phyloP scores from a whole-genome alignment of 2,888 invertebrate species.

The Hydrotaea diabolus region DNA sequence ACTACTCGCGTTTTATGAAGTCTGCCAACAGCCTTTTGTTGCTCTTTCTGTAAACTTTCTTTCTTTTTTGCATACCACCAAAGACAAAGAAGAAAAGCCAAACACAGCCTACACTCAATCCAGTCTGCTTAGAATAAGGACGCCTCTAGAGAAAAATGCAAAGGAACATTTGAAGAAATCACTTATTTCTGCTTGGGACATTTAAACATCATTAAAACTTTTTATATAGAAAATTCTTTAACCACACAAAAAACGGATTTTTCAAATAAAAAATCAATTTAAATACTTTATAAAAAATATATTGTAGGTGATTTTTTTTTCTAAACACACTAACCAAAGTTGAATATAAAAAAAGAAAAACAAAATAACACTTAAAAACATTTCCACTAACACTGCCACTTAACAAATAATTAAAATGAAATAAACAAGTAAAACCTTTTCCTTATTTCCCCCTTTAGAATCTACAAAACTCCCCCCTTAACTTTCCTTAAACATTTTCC shows the following conservation, averaged over 20 bases:
- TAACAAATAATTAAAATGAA: not conserved
- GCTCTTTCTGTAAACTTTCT: not conserved
- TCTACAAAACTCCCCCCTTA: not conserved
- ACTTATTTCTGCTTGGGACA: slow-evolving; percentile 75
- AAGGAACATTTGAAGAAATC: not conserved
- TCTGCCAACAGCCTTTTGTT: not conserved
- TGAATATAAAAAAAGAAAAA: slow-evolving; percentile 45
- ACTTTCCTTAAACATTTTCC: not conserved
- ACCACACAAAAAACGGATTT: not conserved
- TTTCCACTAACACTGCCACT: slow-evolving; percentile 29
- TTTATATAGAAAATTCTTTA: not conserved
- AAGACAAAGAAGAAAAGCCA: not conserved
- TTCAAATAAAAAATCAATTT: not conserved
- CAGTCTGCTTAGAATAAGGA: slow-evolving; percentile 42
- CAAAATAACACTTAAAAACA: slow-evolving; percentile 39
- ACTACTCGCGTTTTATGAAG: no score
- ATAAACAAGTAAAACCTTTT: slow-evolving; percentile 25
- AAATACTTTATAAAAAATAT: no score
- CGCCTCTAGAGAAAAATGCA: slow-evolving; percentile 44
- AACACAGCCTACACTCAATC: slow-evolving; percentile 40
- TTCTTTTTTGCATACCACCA: slow-evolving; percentile 55
- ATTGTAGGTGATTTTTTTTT: slow-evolving; percentile 9
- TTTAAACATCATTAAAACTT: slow-evolving; percentile 58
- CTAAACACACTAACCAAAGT: slow-evolving; percentile 12
- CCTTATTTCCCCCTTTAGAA: not conserved